phyloP scores from a whole-genome alignment of 2,113 vertebrate genomes.

The Orthochromis indermauri region DNA sequence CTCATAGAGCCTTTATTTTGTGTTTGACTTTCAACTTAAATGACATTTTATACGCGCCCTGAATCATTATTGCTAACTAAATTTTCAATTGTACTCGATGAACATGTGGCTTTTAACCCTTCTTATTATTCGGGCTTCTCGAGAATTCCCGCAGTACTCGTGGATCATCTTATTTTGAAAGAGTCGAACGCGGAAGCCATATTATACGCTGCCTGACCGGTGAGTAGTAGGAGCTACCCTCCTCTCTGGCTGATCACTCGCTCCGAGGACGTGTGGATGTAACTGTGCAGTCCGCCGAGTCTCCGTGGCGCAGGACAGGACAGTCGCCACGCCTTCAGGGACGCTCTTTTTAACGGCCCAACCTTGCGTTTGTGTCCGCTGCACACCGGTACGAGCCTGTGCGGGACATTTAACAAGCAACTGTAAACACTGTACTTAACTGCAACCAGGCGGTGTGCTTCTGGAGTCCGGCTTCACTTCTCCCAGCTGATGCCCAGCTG shows the following conservation, averaged over 20 bases:
- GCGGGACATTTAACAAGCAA: neutral
- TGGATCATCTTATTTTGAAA: slow-evolving; percentile 32
- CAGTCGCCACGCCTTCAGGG: slow-evolving; percentile 39
- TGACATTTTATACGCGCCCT: neutral
- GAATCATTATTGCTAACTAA: neutral
- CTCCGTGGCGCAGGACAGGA: slow-evolving; percentile 38
- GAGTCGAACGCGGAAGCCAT: neutral
- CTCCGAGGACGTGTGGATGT: slow-evolving; percentile 30
- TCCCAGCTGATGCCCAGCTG: neutral
- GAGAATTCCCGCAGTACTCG: neutral
- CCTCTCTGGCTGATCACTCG: neutral
- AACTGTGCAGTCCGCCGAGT: neutral
- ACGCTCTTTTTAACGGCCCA: neutral
- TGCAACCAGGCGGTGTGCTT: neutral
- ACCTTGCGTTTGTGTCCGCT: neutral
- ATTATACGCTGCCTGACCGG: neutral
- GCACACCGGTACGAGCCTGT: neutral
- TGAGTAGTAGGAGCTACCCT: slow-evolving; percentile 15
- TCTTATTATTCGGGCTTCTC: neutral
- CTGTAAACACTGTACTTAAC: neutral
- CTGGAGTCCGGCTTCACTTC: slow-evolving; percentile 15
- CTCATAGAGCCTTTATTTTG: neutral
- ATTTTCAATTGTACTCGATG: neutral
- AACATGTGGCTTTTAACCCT: neutral
- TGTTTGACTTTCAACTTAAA: neutral